Conservation (phyloP, 2,797 vertebrate species). For the Pipistrellus pipistrellus region DNA sequence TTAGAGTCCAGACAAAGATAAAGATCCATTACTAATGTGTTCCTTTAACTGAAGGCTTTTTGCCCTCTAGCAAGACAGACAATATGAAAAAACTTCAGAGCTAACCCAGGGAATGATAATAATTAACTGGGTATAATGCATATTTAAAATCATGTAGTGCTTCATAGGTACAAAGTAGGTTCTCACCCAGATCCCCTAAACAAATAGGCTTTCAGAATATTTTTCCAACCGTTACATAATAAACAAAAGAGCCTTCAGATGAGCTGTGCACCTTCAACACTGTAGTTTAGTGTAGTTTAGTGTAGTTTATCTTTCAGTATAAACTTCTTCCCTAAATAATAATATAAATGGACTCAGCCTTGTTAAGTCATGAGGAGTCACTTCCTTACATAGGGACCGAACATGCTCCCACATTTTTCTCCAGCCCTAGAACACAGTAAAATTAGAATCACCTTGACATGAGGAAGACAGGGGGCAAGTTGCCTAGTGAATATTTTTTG, state of each 20-base stretch:
- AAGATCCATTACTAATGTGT: not conserved
- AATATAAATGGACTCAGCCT: not conserved
- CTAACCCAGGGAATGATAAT: not conserved
- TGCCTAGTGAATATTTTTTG: not conserved
- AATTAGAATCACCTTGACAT: not conserved
- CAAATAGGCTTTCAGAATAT: too few relatives aligned
- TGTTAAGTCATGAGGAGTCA: not conserved
- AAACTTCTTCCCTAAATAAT: not conserved
- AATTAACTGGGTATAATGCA: not conserved
- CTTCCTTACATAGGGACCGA: not conserved
- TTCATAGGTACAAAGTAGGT: not conserved
- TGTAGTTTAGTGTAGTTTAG: too few relatives aligned
- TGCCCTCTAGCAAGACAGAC: not conserved
- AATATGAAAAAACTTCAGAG: not conserved
- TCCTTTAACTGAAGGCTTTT: not conserved
- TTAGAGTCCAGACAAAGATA: accelerated
- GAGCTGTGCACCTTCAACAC: not conserved
- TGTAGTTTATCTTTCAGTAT: not conserved
- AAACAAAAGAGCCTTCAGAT: not conserved
- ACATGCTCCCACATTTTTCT: accelerated
- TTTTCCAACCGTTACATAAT: not conserved
- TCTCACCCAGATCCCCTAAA: not conserved
- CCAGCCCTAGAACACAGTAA: not conserved
- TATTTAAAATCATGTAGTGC: not conserved
- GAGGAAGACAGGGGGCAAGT: not conserved